A percentile compares a stretch with the other conserved stretches of the same genome.
Conservation (phyloP, 2,797 vertebrate genomes). For the Urocyon cinereoargenteus region DNA sequence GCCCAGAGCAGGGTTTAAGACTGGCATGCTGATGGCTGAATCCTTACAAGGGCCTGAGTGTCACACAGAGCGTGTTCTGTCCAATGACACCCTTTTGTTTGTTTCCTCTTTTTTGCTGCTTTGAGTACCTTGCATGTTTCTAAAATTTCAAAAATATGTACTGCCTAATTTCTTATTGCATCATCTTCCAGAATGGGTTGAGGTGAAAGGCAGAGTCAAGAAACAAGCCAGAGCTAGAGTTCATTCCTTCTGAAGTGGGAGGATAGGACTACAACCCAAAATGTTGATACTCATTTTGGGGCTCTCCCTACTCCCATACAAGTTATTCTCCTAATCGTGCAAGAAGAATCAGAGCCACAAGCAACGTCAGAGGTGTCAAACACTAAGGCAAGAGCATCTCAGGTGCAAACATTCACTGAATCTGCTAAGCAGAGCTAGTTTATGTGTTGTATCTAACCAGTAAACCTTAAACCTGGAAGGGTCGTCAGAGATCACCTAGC, state of each 20-base stretch:
- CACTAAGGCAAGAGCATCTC: neutral
- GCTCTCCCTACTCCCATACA: neutral
- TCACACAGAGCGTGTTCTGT: neutral
- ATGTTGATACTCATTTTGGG: neutral
- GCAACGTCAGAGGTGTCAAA: neutral
- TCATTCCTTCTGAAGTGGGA: neutral
- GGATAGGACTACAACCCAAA: neutral
- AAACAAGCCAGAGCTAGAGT: neutral
- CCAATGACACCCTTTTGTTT: neutral
- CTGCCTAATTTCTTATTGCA: neutral
- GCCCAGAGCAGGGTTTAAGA: neutral
- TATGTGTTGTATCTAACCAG: neutral
- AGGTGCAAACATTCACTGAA: neutral
- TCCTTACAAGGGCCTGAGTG: neutral
- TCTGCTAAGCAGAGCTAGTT: neutral
- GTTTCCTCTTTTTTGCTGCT: neutral
- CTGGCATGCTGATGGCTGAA: neutral
- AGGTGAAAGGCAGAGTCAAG: neutral
- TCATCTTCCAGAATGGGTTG: neutral
- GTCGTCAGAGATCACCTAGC: neutral
- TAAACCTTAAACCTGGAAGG: neutral
- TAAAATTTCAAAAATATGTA: slow-evolving; percentile 52
- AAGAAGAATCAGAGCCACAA: slow-evolving; percentile 37
- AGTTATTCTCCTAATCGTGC: neutral
- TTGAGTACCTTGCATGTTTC: slow-evolving; percentile 24